Evolutionary conservation across 2,888 invertebrate genomes (phyloP).

Genomic region (Caenorhabditis wallacei): DNA sequence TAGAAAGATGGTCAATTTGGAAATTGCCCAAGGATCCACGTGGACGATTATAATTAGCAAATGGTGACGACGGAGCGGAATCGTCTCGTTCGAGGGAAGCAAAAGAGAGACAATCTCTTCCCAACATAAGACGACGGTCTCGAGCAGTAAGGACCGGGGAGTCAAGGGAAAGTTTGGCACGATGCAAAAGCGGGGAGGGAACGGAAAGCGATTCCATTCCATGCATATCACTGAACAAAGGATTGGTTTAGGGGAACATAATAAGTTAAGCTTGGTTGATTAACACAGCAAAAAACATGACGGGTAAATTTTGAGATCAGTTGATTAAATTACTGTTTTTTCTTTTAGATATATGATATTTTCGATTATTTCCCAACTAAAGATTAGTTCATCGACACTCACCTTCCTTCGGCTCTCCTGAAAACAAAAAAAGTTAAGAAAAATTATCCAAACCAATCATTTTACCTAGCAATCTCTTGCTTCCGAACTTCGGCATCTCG

Average conservation of each 20-base stretch:
- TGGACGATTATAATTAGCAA: constrained; percentile 53
- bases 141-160: constrained; percentile 49
- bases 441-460: not conserved
- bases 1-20: constrained; percentile 59
- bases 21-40: constrained; percentile 64
- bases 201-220: constrained; percentile 66
- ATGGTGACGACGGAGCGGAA: constrained; percentile 62
- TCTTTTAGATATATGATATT: not conserved
- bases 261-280: not conserved
- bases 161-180: constrained; percentile 53
- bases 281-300: no score
- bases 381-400: no score
- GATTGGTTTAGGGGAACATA: constrained; percentile 1
- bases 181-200: constrained; percentile 58
- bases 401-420: constrained; percentile 37
- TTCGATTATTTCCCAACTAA: not conserved
- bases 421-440: not conserved
- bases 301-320: no score
- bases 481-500: constrained; percentile 32
- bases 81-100: constrained; percentile 56
- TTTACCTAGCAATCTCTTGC: constrained; percentile 9
- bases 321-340: no score
- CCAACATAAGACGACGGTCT: constrained; percentile 57
- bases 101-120: constrained; percentile 59
- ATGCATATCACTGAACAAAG: constrained; percentile 49